A percentile compares a stretch with the other conserved stretches of the same genome.
Conservation (phyloP, 1,140 invertebrate genomes). For the Diprion similis region DNA sequence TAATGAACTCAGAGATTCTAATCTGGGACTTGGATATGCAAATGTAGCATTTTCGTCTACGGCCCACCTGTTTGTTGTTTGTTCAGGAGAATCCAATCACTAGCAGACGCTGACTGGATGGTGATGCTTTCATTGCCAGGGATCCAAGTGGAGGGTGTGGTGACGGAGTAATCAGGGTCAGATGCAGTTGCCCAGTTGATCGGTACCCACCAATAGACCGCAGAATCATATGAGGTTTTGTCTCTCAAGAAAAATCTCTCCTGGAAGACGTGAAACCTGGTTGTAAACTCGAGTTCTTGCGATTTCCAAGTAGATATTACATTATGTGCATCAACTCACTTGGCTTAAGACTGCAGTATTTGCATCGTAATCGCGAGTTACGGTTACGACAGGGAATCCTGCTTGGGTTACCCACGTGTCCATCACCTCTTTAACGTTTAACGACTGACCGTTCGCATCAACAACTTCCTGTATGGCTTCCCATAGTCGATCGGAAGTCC, state of each 20-base stretch:
- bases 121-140: constrained; percentile 13
- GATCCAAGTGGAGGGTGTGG: constrained; percentile 45
- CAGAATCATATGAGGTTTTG: constrained; percentile 37
- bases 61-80: constrained; percentile 61
- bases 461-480: constrained; percentile 65
- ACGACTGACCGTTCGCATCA: constrained; percentile 52
- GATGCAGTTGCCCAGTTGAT: constrained; percentile 57
- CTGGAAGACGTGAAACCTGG: neutral
- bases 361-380: constrained; percentile 58
- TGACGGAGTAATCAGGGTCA: constrained; percentile 58
- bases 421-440: constrained; percentile 75
- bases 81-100: constrained; percentile 65
- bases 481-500: constrained; percentile 77
- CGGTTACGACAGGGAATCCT: constrained; percentile 81
- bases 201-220: constrained; percentile 57
- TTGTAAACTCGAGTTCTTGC: constrained; percentile 8
- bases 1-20: too few relatives aligned
- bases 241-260: constrained; percentile 60
- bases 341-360: constrained; percentile 56
- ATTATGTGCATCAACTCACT: constrained; percentile 42
- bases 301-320: too few relatives aligned
- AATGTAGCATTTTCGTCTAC: too few relatives aligned
- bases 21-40: too few relatives aligned
- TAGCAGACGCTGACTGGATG: constrained; percentile 25
- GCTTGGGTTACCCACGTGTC: constrained; percentile 82